These are phyloP conservation scores for Alcedo quadribrachys DNA, from an alignment of 2,797 vertebrate genomes.

Conservation along the genomic window DNA sequence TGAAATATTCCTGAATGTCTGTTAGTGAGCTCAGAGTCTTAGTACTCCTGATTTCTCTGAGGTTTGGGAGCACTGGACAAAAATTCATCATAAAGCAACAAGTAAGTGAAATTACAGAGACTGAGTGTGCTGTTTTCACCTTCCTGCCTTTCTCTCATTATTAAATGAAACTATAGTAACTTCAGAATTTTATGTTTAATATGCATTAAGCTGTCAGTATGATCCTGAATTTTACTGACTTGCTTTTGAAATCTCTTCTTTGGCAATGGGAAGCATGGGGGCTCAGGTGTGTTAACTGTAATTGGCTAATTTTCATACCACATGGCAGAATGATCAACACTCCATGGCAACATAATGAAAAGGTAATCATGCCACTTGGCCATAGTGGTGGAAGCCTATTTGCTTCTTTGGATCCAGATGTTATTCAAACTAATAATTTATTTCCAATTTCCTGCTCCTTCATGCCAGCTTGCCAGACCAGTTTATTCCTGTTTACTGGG, in stretches of 20 bases:
- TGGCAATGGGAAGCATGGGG: conserved; percentile 8
- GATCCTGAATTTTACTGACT: conserved; percentile 20
- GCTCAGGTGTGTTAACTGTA: conserved; percentile 1
- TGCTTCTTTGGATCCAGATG: background rate
- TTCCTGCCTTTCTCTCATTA: background rate
- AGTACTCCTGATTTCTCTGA: background rate
- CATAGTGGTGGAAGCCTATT: background rate
- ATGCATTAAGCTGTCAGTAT: background rate
- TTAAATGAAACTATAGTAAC: background rate
- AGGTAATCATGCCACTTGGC: background rate
- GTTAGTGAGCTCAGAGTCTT: background rate
- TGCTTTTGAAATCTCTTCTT: conserved; percentile 31
- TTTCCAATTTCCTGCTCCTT: background rate
- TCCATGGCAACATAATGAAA: background rate
- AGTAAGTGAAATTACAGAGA: background rate
- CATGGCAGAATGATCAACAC: background rate
- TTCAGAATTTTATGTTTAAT: conserved; percentile 15
- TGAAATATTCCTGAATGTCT: background rate
- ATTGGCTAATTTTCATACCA: conserved; percentile 14
- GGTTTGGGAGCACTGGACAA: background rate
- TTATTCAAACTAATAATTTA: conserved; percentile 5
- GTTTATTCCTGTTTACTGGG: background rate
- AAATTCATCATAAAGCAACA: background rate
- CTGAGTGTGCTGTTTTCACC: background rate
- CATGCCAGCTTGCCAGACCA: background rate